Conservation (phyloP, 1,140 invertebrate genomes). For the Diploscapter pachys region DNA sequence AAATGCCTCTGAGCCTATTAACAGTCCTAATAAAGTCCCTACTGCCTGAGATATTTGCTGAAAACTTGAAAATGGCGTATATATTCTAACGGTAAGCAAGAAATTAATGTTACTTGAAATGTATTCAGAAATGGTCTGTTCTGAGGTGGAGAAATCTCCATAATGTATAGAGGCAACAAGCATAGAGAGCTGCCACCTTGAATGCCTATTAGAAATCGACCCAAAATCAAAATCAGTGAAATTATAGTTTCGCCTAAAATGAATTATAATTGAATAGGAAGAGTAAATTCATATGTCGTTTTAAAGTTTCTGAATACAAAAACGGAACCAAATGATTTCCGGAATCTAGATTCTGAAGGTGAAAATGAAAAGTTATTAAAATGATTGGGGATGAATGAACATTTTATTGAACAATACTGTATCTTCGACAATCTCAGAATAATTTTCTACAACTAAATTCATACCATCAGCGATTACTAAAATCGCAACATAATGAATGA, state of each 20-base stretch:
- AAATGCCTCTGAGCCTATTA: constrained; percentile 35
- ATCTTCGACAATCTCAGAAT: constrained; percentile 2
- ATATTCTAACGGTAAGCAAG: no score
- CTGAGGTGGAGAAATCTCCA: constrained; percentile 37
- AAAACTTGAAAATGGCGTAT: background rate
- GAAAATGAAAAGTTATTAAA: no score
- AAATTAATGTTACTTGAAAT: constrained; percentile 28
- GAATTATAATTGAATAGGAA: background rate
- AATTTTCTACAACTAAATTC: background rate
- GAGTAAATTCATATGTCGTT: background rate
- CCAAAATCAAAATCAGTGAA: constrained; percentile 26
- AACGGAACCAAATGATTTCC: no score
- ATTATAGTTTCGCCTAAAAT: constrained; percentile 36
- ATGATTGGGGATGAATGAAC: no score
- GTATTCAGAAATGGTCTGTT: constrained; percentile 35
- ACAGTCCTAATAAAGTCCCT: constrained; percentile 31
- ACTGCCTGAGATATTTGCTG: constrained; percentile 41
- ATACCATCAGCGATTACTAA: constrained; percentile 21
- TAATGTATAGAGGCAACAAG: constrained; percentile 39
- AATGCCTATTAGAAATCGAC: constrained; percentile 36
- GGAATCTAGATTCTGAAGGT: no score
- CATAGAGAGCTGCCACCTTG: constrained; percentile 38
- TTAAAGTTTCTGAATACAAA: constrained; percentile 17
- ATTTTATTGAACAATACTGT: no score
- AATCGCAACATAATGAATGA: constrained; percentile 32